Evolutionary conservation across 1,140 invertebrate species (phyloP), one percentile per base, ranked within the genome.

Genomic region (Linepithema humile): DNA sequence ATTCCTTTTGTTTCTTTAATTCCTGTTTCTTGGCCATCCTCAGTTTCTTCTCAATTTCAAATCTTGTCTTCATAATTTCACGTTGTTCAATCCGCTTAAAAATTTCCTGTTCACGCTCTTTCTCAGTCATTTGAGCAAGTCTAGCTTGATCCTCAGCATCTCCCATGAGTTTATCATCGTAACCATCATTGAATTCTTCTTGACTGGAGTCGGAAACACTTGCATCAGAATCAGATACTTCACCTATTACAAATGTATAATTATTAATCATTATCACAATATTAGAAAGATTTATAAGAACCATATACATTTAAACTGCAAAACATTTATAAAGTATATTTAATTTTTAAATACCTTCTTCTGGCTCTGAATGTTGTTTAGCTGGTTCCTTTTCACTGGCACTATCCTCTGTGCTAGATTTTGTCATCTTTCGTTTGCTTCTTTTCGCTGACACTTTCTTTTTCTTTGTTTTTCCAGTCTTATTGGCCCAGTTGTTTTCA

Each of bases 31-130:
- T 97, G 0, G 97, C 98, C 88, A 98, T 95, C 62, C 97, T 95
- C 7, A 99, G 93, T 92, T 99, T 99, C 83, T 98, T 97, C 91
- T 99, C 98, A 75, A 99, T 99, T 93, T 99, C 98, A 96, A 99
- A 99, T 91, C 98, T 97, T 5, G 97, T 99, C 92, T 98, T 98
- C 95, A 99, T 97, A 0, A 98, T 96, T 95, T 99, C 98, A 90
- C 99, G 95, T 91, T 98, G 97, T 94, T 99, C 99, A 65, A 99
- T 98, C 72, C 99, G 96, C 92, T 99, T 99, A 92, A 98, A 99
- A 89, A 99, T 97, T 94, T 99, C 98, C 87, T 99, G 98, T 94
- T 99, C 99, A 82, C 99, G 95, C 93, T 99, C 99, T 91, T 99
- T 99, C 91, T 99, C 99, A 0, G 98, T 99, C 96, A 99, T 97